Base-by-base conservation (phyloP, 2,888 invertebrate genomes). In the Erannis defoliaria region DNA sequence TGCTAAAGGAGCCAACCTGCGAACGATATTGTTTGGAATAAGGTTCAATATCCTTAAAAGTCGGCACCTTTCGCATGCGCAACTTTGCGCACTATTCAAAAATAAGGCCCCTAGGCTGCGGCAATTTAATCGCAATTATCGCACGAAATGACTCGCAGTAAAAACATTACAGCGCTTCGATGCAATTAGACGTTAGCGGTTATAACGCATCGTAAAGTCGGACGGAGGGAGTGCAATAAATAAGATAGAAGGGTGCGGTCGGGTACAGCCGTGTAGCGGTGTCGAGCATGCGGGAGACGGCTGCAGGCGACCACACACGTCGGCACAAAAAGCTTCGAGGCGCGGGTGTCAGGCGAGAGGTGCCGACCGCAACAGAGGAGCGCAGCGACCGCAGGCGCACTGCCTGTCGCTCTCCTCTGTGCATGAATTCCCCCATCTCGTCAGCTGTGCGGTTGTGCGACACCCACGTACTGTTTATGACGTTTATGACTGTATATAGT, bases 121-220 rank as follows among this genome's bases (percentile, higher is more conserved):
- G 73, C 72, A 75, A 77, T 78, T 78, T 76, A 77, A 81, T 81
- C 73, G 76, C 76, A 81, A 82, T 83, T 81, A 81, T 82, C 75
- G 73, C 73, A 73, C 71, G 73, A 74, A 78, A 78, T 73, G 74
- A 73, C 73, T 68, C 67, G 74, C 72, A 74, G 74, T 77, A 77
- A 77, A 75, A 74, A 70, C 64, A 71, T 76, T 74, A 75, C 73
- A 66, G 68, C 64, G 70, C 62, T 74, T 67, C 73, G 78, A 74
- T 80, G 78, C 78, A 85, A 85, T 85, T 81, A 81, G 74, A 81
- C 70, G 76, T 77, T 77, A 74, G 80, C 75, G 75, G 77, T 77
- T 82, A 77, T 79, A 72, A 74, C 72, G 75, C 68, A 73, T 82
- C 81, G 78, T 85, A 84, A 83, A 82, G 74, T 67, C 61, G 66